These are phyloP conservation scores for Drosophila kanekoi DNA, from an alignment of 2,888 invertebrate species.

Conservation along the genomic window DNA sequence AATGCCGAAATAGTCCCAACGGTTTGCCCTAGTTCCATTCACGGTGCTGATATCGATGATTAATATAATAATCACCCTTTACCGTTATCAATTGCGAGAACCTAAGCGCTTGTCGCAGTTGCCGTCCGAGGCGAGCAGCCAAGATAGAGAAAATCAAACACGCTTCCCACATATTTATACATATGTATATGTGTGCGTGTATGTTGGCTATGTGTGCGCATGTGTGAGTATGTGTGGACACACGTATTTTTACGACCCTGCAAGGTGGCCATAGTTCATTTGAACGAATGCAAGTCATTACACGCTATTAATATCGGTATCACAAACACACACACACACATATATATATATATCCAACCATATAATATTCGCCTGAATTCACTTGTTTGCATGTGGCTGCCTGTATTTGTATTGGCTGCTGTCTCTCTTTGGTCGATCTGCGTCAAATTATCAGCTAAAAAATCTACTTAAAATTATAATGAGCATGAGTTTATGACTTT, in stretches of 20 bases:
- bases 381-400: background rate
- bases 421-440: background rate
- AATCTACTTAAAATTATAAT: conserved; percentile 13
- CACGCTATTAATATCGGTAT: conserved; percentile 30
- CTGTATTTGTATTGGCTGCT: background rate
- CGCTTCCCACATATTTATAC: conserved; percentile 35
- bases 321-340: background rate
- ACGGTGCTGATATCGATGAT: conserved; percentile 26
- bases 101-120: conserved; percentile 2
- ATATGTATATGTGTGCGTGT: background rate
- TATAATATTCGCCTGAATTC: background rate
- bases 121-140: conserved; percentile 2
- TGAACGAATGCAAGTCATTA: conserved; percentile 21
- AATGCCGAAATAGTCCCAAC: conserved; percentile 18
- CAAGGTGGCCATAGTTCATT: conserved; percentile 45
- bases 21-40: conserved; percentile 23
- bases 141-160: conserved; percentile 30
- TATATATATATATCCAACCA: background rate
- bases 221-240: background rate
- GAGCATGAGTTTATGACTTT: background rate
- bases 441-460: conserved; percentile 5
- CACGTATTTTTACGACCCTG: conserved; percentile 24
- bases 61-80: conserved; percentile 42
- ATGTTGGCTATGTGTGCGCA: background rate
- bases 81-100: conserved; percentile 40